Base-by-base conservation (phyloP, 1,140 invertebrate genomes). In the Acyrthosiphon pisum region DNA sequence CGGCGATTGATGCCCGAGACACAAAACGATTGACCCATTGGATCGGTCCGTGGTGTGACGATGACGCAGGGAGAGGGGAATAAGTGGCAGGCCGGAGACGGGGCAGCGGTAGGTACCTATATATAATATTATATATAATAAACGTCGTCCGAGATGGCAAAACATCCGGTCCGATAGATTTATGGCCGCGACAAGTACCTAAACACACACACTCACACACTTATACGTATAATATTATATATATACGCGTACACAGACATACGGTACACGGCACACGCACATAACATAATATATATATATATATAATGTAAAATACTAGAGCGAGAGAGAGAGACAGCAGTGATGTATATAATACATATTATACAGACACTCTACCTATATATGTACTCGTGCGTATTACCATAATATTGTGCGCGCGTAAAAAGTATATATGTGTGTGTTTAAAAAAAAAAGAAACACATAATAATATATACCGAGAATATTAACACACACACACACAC, bases 91-190 rank as follows among this genome's bases (percentile, higher is more conserved):
- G 81, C 2, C 37, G 37, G 11, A 81, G 68, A 41, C 81, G 35
- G 81, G 22, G 83, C 41, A 22, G 23, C 83, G 11, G 83, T 44
- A 68, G 11, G 83, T 44, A 68, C 3, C 30, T n/a, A 68, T 68
- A n/a, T 68, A 76, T n/a, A 76, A 44, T 84, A 84, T 35, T n/a
- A 20, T n/a, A 20, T 37, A 37, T 23, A 76, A 76, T 76, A 41
- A 44, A 86, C 41, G 83, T 86, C 83, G n/a, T n/a, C 60, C 60
- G 83, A 44, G 83, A 86, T 30, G 83, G 83, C 37, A 86, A 86
- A 86, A 44, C 83, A 86, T 86, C 83, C 83, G 83, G 83, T 44
- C 26, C 41, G 83, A 86, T 86, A 86, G 83, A 86, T 86, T 86
- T 86, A 86, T 86, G 83, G 23, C 83, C 83, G 37, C 83, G 83